phyloP scores from a whole-genome alignment of 2,797 vertebrate species.

The Siniperca scherzeri region DNA sequence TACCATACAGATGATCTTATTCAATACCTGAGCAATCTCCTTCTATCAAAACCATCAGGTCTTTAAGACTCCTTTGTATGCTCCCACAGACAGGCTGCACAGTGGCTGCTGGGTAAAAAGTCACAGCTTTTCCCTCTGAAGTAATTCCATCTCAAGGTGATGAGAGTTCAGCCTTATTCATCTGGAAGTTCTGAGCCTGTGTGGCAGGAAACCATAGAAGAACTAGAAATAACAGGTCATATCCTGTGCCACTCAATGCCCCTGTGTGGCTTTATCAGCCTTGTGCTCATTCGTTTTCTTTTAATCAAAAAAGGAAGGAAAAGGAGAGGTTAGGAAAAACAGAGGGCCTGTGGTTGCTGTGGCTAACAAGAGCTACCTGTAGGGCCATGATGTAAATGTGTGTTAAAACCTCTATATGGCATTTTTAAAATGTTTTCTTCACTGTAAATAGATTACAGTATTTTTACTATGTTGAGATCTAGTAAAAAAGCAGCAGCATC shows the following conservation, averaged over 20 bases:
- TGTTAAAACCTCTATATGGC: background rate
- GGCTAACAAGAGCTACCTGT: conserved; percentile 11
- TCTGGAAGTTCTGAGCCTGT: conserved; percentile 49
- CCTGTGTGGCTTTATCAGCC: conserved; percentile 69
- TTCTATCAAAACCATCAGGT: conserved; percentile 31
- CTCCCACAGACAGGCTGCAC: conserved; percentile 27
- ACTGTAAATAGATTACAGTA: background rate
- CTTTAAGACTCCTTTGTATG: conserved; percentile 24
- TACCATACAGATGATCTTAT: conserved; percentile 1
- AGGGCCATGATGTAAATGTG: conserved; percentile 7
- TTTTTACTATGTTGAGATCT: conserved; percentile 12
- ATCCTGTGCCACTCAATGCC: conserved; percentile 75
- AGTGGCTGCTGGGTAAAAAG: conserved; percentile 37
- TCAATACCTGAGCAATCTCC: conserved; percentile 21
- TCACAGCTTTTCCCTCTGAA: conserved; percentile 56
- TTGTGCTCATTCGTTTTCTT: conserved; percentile 75
- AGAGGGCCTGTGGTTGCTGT: conserved; percentile 29
- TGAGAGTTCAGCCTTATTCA: conserved; percentile 72
- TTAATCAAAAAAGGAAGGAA: conserved; percentile 76
- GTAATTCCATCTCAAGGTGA: conserved; percentile 63
- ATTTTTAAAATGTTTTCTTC: conserved; percentile 16
- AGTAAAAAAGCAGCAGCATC: conserved; percentile 38
- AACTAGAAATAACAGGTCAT: conserved; percentile 79
- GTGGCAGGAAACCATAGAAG: conserved; percentile 75
- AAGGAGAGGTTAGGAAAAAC: conserved; percentile 68